phyloP scores from a whole-genome alignment of 2,888 invertebrate genomes.

The Ceramica pisi region DNA sequence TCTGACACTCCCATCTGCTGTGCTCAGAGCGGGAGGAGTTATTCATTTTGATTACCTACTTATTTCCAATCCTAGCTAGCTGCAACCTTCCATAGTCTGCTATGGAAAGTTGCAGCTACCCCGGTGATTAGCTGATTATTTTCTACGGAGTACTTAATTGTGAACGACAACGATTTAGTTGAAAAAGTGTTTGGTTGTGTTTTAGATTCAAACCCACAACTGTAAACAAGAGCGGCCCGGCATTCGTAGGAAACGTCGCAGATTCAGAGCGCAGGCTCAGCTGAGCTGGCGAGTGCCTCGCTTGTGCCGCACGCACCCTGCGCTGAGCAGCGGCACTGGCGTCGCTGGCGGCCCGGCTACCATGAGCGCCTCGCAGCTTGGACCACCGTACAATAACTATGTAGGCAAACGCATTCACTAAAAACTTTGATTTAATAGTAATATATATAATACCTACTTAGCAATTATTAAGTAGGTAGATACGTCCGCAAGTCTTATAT shows the following conservation, averaged over 20 bases:
- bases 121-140: not conserved
- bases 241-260: constrained; percentile 41
- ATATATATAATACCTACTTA: no score
- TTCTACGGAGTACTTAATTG: not conserved
- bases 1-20: no score
- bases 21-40: no score
- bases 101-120: constrained; percentile 2
- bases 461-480: no score
- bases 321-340: constrained; percentile 36
- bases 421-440: no score
- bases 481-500: no score
- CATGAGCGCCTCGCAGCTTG: constrained; percentile 4
- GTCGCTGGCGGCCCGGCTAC: constrained; percentile 8
- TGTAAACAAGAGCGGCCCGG: constrained; percentile 35
- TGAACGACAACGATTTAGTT: not conserved
- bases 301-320: constrained; percentile 69
- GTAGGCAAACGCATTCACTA: constrained; percentile 42
- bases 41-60: no score
- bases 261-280: constrained; percentile 33
- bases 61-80: no score
- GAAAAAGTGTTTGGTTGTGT: not conserved
- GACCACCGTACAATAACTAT: constrained; percentile 26
- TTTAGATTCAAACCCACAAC: constrained; percentile 37
- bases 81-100: no score
- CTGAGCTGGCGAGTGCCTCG: constrained; percentile 69